These are phyloP conservation scores for Paragorgia papillata DNA, from an alignment of 92 coral and sea anemone genomes.

Conservation along the genomic window DNA sequence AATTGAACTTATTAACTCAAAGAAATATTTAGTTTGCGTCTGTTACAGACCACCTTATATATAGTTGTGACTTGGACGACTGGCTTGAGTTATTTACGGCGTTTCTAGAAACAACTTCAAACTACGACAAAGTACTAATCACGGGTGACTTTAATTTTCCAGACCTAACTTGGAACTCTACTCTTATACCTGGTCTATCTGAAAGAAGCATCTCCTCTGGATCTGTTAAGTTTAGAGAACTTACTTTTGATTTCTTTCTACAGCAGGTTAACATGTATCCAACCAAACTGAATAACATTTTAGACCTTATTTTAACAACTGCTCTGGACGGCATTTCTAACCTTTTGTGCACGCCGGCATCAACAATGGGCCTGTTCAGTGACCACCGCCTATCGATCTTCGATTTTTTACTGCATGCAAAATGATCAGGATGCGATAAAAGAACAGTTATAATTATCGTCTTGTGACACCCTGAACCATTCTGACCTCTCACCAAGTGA, in stretches of 20 bases:
- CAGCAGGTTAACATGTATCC: constrained; percentile 54
- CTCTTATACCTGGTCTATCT: background rate
- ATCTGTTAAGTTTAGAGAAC: constrained; percentile 36
- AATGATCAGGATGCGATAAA: constrained; percentile 30
- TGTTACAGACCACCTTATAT: constrained; percentile 47
- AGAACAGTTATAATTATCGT: constrained; percentile 35
- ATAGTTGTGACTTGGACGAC: constrained; percentile 9
- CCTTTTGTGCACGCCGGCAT: constrained; percentile 34
- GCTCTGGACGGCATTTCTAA: constrained; percentile 35
- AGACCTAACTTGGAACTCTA: no score
- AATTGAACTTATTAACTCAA: constrained; percentile 14
- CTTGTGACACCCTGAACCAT: no score
- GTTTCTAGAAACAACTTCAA: constrained; percentile 44
- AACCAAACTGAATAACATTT: constrained; percentile 44
- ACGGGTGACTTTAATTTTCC: no score
- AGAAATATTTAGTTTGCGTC: constrained; percentile 30
- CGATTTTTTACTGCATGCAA: constrained; percentile 28
- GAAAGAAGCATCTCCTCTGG: background rate
- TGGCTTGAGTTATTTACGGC: constrained; percentile 46
- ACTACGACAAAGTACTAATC: constrained; percentile 42
- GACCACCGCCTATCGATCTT: constrained; percentile 47
- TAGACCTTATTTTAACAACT: constrained; percentile 50
- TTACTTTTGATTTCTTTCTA: constrained; percentile 45
- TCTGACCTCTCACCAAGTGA: no score
- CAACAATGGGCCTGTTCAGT: constrained; percentile 30